Evolutionary conservation across 2,113 vertebrate species (phyloP).

Genomic region (Asarcornis scutulata): DNA sequence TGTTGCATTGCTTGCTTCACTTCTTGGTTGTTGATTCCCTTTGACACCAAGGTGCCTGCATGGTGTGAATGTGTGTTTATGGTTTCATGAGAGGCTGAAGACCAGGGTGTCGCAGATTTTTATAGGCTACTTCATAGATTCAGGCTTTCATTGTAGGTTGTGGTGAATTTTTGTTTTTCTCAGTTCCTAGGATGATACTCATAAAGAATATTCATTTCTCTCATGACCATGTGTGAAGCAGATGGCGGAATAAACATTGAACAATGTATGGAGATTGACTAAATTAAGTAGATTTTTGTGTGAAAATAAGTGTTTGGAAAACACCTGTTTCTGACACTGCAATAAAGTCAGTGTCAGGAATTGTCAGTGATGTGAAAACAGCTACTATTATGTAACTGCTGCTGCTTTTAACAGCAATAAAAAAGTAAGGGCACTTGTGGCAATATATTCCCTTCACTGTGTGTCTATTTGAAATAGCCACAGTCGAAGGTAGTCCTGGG

Average conservation of each 20-base stretch:
- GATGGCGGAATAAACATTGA: slow-evolving; percentile 1
- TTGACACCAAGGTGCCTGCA: background rate
- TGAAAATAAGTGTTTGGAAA: background rate
- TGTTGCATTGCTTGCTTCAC: background rate
- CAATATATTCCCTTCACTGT: background rate
- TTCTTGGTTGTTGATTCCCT: background rate
- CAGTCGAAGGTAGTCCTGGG: background rate
- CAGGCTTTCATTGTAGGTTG: background rate
- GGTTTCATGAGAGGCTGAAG: background rate
- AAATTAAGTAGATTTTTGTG: background rate
- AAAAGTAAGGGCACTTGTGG: background rate
- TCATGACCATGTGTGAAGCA: background rate
- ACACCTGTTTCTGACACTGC: background rate
- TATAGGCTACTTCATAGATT: background rate
- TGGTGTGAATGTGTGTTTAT: background rate
- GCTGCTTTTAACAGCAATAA: background rate
- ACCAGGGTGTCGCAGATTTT: background rate
- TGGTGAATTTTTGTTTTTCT: background rate
- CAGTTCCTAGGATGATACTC: background rate
- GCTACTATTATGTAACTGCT: background rate
- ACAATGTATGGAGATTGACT: background rate
- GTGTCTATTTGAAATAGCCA: background rate
- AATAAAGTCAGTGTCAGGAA: background rate
- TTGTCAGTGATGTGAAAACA: background rate
- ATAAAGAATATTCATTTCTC: background rate